Conservation (phyloP, 1,140 invertebrate genomes). For the Macrostomum lignano region DNA sequence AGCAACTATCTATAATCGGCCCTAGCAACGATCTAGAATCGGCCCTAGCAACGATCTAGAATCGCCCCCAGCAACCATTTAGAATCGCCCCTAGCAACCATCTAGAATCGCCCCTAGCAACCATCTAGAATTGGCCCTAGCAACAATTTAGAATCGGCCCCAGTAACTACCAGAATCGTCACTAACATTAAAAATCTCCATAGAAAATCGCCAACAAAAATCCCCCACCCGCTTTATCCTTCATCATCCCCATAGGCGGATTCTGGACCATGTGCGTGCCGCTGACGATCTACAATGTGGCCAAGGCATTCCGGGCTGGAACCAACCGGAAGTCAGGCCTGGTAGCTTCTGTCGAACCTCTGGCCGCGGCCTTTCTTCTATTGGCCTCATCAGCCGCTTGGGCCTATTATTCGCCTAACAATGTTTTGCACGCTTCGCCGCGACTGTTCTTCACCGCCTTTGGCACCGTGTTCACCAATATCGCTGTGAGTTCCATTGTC, state of each 20-base stretch:
- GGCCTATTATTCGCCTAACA: not conserved
- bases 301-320: not conserved
- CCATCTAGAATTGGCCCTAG: no score
- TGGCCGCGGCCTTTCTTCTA: not conserved
- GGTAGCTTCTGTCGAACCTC: not conserved
- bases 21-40: no score
- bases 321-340: not conserved
- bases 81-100: no score
- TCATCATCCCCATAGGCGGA: not conserved
- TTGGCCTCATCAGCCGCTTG: not conserved
- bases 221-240: no score
- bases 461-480: not conserved
- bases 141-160: no score
- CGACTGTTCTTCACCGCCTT: conserved; percentile 1
- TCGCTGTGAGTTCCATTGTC: conserved; percentile 1
- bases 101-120: no score
- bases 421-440: not conserved
- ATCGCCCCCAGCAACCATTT: no score
- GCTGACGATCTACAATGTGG: conserved; percentile 1
- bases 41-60: no score
- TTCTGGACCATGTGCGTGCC: not conserved
- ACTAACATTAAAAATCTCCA: no score
- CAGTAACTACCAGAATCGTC: no score
- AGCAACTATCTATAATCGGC: no score
- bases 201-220: no score